A percentile compares a stretch with the other conserved stretches of the same genome.
Conservation (phyloP, 1,140 invertebrate species). For the Cydia strobilella region DNA sequence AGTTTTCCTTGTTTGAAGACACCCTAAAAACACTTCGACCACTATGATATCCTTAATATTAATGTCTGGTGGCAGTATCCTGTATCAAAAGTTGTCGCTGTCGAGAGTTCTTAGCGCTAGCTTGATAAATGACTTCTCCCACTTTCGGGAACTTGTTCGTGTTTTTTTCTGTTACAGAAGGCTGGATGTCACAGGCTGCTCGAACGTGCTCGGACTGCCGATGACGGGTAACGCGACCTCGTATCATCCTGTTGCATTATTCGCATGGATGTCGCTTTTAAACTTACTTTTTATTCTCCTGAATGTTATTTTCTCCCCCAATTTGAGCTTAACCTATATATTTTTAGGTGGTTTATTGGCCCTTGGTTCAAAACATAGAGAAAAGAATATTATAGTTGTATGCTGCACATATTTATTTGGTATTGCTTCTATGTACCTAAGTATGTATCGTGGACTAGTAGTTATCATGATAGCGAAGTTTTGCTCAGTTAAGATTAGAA, state of each 20-base stretch:
- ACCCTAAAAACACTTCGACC: conserved; percentile 70
- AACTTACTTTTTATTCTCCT: conserved; percentile 25
- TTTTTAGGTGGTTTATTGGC: no score
- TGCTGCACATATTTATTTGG: no score
- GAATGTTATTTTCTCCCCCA: conserved; percentile 36
- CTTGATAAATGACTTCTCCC: conserved; percentile 77
- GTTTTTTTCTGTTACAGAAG: conserved; percentile 58
- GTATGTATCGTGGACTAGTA: no score
- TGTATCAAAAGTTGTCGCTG: conserved; percentile 77
- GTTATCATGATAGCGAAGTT: no score
- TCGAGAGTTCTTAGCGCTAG: conserved; percentile 75
- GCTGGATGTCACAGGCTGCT: conserved; percentile 54
- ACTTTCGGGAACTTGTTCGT: conserved; percentile 69
- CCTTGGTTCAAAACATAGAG: no score
- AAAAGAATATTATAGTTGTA: no score
- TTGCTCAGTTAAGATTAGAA: no score
- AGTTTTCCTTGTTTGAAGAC: conserved; percentile 54
- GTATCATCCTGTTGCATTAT: conserved; percentile 53
- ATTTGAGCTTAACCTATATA: neutral
- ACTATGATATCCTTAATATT: conserved; percentile 77
- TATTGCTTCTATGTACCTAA: no score
- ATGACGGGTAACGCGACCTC: conserved; percentile 54
- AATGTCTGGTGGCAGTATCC: conserved; percentile 75
- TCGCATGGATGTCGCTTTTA: conserved; percentile 46
- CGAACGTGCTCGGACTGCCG: conserved; percentile 59